phyloP scores from a whole-genome alignment of 2,113 vertebrate genomes.

The Pogonocichla stellata region DNA sequence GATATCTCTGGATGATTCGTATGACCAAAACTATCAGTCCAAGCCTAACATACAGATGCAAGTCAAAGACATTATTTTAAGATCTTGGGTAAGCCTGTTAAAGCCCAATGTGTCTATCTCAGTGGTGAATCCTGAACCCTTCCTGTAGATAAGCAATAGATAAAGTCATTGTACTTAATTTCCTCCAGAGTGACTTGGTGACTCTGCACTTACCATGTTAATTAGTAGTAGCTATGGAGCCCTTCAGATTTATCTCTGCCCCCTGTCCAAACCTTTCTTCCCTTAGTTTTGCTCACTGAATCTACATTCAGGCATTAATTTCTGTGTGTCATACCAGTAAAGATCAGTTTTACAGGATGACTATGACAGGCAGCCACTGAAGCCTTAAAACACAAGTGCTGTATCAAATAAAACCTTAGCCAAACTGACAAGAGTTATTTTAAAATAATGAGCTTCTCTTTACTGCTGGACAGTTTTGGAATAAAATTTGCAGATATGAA shows the following conservation, averaged over 20 bases:
- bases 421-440: not conserved
- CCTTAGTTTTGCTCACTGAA: not conserved
- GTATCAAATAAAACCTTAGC: not conserved
- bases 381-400: not conserved
- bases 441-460: slow-evolving; percentile 28
- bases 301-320: not conserved
- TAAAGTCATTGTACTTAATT: not conserved
- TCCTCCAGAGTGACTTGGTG: not conserved
- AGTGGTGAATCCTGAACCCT: not conserved
- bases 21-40: not conserved
- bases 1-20: not conserved
- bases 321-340: not conserved
- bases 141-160: not conserved
- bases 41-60: not conserved
- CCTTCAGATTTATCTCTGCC: not conserved
- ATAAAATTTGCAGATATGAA: not conserved
- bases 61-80: not conserved
- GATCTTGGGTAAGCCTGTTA: not conserved
- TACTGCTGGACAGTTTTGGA: not conserved
- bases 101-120: not conserved
- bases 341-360: slow-evolving; percentile 20
- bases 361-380: not conserved
- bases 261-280: not conserved
- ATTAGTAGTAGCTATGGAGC: not conserved
- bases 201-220: not conserved